Evolutionary conservation across 2,113 vertebrate genomes (phyloP).

Genomic region (Dryoscopus gambensis): DNA sequence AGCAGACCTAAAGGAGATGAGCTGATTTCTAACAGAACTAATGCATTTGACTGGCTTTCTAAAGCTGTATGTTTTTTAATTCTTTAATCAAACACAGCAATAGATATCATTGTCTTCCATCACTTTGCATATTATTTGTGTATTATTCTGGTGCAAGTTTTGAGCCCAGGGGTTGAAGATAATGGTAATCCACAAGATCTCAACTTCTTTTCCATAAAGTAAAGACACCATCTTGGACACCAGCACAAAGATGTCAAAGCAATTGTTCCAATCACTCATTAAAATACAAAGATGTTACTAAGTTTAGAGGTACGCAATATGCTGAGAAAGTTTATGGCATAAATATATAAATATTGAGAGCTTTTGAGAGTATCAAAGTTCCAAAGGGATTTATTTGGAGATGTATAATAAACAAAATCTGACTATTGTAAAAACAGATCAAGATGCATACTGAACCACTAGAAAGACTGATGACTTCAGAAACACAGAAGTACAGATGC

Average conservation of each 20-base stretch:
- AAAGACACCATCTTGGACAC: not conserved
- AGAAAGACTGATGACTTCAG: conserved; percentile 1
- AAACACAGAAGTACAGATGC: not conserved
- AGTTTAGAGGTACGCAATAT: conserved; percentile 34
- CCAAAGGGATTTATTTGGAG: conserved; percentile 39
- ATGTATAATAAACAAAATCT: conserved; percentile 8
- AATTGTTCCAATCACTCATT: not conserved
- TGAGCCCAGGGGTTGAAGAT: not conserved
- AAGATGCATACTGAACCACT: not conserved
- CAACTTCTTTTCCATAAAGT: not conserved
- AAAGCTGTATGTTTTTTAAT: not conserved
- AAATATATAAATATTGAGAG: conserved; percentile 56
- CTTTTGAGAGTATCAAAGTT: conserved; percentile 38
- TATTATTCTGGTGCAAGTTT: not conserved
- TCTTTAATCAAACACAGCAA: not conserved
- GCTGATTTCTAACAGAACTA: not conserved
- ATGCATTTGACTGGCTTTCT: not conserved
- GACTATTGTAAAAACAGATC: conserved; percentile 13
- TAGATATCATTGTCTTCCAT: not conserved
- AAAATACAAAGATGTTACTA: conserved; percentile 22
- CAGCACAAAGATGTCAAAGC: not conserved
- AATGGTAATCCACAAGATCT: not conserved
- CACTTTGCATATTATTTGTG: not conserved
- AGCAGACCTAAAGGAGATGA: not conserved
- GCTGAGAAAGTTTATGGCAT: conserved; percentile 21